A percentile compares a stretch with the other conserved stretches of the same genome.
These are phyloP conservation scores for Cyphomyrmex costatus DNA, from an alignment of 1,140 invertebrate species.

Conservation along the genomic window DNA sequence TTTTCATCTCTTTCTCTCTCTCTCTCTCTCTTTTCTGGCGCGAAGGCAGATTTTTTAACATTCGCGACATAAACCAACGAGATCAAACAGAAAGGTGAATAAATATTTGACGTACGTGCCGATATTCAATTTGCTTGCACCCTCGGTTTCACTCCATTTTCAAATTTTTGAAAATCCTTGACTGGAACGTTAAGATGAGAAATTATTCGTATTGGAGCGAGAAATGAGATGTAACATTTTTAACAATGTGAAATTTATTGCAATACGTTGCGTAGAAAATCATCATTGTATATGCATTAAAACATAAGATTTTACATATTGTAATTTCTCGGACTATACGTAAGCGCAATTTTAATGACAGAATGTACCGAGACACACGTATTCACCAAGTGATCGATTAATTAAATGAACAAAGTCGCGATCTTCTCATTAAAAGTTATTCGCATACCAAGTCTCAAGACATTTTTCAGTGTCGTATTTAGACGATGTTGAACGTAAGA, in stretches of 20 bases:
- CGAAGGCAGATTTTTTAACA: conserved; percentile 23
- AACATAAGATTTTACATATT: not conserved
- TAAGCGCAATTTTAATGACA: not conserved
- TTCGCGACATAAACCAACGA: conserved; percentile 35
- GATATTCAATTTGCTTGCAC: conserved; percentile 42
- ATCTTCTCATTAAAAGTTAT: not conserved
- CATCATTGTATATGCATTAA: not conserved
- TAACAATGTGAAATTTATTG: not conserved
- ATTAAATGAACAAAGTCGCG: not conserved
- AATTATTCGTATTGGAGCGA: not conserved
- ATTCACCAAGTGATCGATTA: not conserved
- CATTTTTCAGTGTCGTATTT: not conserved
- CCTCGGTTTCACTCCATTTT: conserved; percentile 32
- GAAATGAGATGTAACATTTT: conserved; percentile 4
- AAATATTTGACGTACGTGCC: conserved; percentile 61
- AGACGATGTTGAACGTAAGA: not conserved
- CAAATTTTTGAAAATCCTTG: conserved; percentile 24
- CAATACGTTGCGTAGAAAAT: not conserved
- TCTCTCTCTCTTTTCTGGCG: not conserved
- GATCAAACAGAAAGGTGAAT: conserved; percentile 51
- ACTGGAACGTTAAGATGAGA: not conserved
- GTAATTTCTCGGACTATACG: not conserved
- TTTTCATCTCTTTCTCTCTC: not conserved
- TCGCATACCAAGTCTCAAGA: not conserved
- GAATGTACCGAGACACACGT: not conserved